Base-by-base conservation (phyloP, 2,113 vertebrate species). In the Pica pica region DNA sequence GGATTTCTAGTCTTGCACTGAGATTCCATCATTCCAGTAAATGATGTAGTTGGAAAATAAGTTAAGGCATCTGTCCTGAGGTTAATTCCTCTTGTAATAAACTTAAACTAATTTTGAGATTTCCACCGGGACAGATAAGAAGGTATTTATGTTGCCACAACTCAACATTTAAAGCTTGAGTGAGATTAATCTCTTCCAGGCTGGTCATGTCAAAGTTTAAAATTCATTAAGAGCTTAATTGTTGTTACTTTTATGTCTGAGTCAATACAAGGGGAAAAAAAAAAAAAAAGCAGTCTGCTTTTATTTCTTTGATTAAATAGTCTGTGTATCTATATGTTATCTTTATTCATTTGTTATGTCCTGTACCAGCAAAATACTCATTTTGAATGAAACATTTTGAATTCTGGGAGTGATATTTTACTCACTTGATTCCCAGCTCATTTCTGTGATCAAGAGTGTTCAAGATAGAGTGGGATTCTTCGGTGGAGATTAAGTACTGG, bases 401-500 rank as follows among this genome's bases (percentile, higher is more conserved):
- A 39, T 44, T 83, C 42, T 53, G 33, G 10, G 11, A 31, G 7
- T 18, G 57, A 11, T 53, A 35, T 37, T 78, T 61, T 63, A 13
- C 33, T 68, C 5, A 41, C 63, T 63, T 41, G 47, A 30, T 68
- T 79, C 12, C 22, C 13, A n/a, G 12, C 23, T 79, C 7, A 17
- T 57, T 49, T 7, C 30, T 35, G 12, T 16, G 19, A 63, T 79
- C 26, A 74, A 47, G 18, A 78, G 7, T 14, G 2, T 37, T 37
- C 71, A 57, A 57, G 42, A 11, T 46, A 52, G 26, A 1, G 0
- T 9, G 18, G 33, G 11, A 35, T 47, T 23, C 10, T 4, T 4
- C 11, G 47, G 26, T 7, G 10, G 8, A 46, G 16, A 68, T 13
- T 16, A 70, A 47, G 4, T 28, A 24, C 7, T 7, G 16, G 37